Conservation (phyloP, 2,113 vertebrate species). For the Manacus vitellinus region DNA sequence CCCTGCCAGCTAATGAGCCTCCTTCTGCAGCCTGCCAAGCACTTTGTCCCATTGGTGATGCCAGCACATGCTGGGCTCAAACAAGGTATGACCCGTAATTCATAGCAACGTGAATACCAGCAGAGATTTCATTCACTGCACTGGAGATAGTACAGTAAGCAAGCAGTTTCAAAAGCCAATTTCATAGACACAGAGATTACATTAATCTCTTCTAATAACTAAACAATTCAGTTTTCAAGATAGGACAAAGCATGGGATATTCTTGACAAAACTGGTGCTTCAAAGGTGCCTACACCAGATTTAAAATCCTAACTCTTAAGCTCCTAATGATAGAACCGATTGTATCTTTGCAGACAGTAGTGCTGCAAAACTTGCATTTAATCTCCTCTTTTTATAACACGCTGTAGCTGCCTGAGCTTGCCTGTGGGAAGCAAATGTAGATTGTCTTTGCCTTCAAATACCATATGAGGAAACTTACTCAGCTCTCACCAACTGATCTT, state of each 20-base stretch:
- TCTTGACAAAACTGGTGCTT: slow-evolving; percentile 41
- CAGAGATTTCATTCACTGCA: not conserved
- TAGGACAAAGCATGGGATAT: slow-evolving; percentile 43
- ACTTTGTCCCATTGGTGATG: fast-evolving
- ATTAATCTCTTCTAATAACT: slow-evolving; percentile 59
- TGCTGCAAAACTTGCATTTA: slow-evolving; percentile 23
- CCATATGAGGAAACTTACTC: not conserved
- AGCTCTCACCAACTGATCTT: slow-evolving; percentile 41
- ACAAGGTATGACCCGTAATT: not conserved
- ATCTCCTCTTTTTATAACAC: slow-evolving; percentile 35
- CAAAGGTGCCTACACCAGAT: slow-evolving; percentile 39
- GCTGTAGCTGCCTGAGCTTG: slow-evolving; percentile 50
- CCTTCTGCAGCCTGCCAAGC: not conserved
- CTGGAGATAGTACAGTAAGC: slow-evolving; percentile 4
- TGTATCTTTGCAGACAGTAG: slow-evolving; percentile 46
- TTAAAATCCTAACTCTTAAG: slow-evolving; percentile 27
- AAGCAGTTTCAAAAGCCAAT: slow-evolving; percentile 55
- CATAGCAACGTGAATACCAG: not conserved
- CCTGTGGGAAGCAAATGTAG: slow-evolving; percentile 52
- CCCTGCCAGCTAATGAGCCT: fast-evolving
- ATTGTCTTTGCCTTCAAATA: slow-evolving; percentile 51
- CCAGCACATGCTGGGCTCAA: not conserved
- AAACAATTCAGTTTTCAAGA: slow-evolving; percentile 60
- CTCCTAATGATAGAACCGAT: slow-evolving; percentile 8
- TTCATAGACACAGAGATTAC: slow-evolving; percentile 57